These are phyloP conservation scores for Lasioglossum marginatum DNA, from an alignment of 2,888 invertebrate species.

Conservation along the genomic window DNA sequence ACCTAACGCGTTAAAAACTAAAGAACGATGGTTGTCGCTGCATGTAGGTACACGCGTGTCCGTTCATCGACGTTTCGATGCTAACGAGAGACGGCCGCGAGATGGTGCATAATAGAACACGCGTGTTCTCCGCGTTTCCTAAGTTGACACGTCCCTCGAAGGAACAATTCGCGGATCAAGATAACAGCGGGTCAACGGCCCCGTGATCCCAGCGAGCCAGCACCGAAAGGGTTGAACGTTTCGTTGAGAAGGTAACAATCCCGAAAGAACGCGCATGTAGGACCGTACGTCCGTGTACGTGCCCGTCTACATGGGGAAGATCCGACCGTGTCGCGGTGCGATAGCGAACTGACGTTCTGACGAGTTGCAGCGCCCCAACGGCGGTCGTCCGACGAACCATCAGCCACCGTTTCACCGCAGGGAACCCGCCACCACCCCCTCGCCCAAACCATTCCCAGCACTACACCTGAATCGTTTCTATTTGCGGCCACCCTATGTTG, in stretches of 20 bases:
- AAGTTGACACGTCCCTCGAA: neutral
- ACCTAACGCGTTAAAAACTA: neutral
- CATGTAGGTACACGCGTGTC: neutral
- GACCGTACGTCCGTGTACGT: constrained; percentile 14
- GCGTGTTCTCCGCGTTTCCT: neutral
- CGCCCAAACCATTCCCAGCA: constrained; percentile 6
- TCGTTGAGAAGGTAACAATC: neutral
- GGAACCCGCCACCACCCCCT: constrained; percentile 54
- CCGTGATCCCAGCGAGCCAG: neutral
- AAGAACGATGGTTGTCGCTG: too few relatives aligned
- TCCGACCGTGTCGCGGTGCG: constrained; percentile 78
- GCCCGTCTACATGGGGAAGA: constrained; percentile 39
- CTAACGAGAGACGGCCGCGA: neutral
- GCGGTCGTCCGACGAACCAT: constrained; percentile 77
- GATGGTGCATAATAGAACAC: neutral
- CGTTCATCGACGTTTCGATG: neutral
- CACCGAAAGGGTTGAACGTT: neutral
- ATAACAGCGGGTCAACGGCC: neutral
- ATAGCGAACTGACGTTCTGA: constrained; percentile 80
- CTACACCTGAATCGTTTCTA: constrained; percentile 52
- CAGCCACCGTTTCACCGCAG: constrained; percentile 65
- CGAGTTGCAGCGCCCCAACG: constrained; percentile 76
- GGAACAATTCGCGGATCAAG: neutral
- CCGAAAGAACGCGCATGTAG: constrained; percentile 42
- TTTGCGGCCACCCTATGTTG: constrained; percentile 23